These are phyloP conservation scores for Turritopsis dohrnii DNA, from an alignment of 30 jellyfish, hydroid and myxozoan species.

Conservation along the genomic window DNA sequence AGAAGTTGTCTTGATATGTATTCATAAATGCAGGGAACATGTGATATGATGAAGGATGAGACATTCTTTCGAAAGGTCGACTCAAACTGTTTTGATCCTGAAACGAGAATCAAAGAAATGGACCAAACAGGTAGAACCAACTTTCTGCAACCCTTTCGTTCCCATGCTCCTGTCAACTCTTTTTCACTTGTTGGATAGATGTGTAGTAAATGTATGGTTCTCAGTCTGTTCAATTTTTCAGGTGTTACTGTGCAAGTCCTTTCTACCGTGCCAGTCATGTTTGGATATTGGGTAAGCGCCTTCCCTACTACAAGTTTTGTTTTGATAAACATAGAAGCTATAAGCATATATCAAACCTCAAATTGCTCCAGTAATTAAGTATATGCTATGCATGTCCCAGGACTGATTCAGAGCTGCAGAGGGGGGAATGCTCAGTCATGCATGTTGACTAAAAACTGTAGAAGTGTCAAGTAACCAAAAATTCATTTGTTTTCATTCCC, in stretches of 20 bases:
- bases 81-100: slow-evolving; percentile 87
- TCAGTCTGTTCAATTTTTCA: too few relatives aligned
- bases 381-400: too few relatives aligned
- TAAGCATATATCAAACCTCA: too few relatives aligned
- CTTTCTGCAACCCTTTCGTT: not conserved
- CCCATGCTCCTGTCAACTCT: not conserved
- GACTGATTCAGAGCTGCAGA: too few relatives aligned
- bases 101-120: slow-evolving; percentile 88
- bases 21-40: slow-evolving; percentile 33
- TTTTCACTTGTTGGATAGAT: too few relatives aligned
- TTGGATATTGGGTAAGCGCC: slow-evolving; percentile 87
- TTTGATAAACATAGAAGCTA: not conserved
- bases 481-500: too few relatives aligned
- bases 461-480: too few relatives aligned
- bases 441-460: too few relatives aligned
- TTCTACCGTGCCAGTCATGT: slow-evolving; percentile 92
- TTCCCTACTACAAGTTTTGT: too few relatives aligned
- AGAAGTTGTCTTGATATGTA: not conserved
- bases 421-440: too few relatives aligned
- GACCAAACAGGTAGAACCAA: slow-evolving; percentile 56
- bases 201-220: too few relatives aligned
- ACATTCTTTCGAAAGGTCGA: slow-evolving; percentile 78
- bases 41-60: slow-evolving; percentile 85
- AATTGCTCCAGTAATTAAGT: too few relatives aligned
- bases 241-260: slow-evolving; percentile 90